Evolutionary conservation across 2,888 invertebrate species (phyloP), one percentile per base, ranked within the genome.

Genomic region (Andrena bucephala): DNA sequence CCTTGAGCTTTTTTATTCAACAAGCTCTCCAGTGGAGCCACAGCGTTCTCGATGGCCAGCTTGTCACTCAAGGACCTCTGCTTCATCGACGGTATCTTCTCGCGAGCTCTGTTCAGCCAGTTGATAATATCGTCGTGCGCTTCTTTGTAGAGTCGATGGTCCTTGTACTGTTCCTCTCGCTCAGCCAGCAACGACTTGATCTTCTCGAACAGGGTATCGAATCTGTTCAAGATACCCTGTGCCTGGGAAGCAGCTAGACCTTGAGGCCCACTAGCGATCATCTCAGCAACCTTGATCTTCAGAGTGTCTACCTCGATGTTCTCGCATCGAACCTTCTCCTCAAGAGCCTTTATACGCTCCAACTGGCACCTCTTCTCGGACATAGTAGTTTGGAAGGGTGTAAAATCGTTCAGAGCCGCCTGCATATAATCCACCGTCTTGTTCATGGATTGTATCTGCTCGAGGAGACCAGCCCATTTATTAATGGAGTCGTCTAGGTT

Each of bases 1-100:
- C 98, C 98, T 94, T 98, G 98, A 6, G 98, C 97, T 94, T 98
- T 97, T 92, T 98, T 98, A 90, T 98, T 98, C 36, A 98, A 95
- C 48, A 98, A 94, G 72, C 97, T 96, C 90, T 98, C 98, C 60
- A 98, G 95, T n/a, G 98, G 98, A 33, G 97, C 97, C 0, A 98
- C 97, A 6, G 98, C 97, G 91, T 97, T 97, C 93, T 98, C 98
- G 85, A 98, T 97, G 0, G 98, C 97, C 77, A 98, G 93, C 93
- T 98, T 98, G 90, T 98, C 98, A 88, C 97, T 97, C 0, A 98
- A 94, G 2, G 97, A 96, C 89, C 97, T 96, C 80, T 98, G 98
- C 92, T 97, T 98, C 81, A 98, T 95, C 4, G 97, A 97, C 3
- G 98, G 98, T 84, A 98, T 96, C 93, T 98, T 98, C 94, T 98